Evolutionary conservation across 2,888 invertebrate species (phyloP), one percentile per base, ranked within the genome.

Genomic region (Loripinus fragilis): DNA sequence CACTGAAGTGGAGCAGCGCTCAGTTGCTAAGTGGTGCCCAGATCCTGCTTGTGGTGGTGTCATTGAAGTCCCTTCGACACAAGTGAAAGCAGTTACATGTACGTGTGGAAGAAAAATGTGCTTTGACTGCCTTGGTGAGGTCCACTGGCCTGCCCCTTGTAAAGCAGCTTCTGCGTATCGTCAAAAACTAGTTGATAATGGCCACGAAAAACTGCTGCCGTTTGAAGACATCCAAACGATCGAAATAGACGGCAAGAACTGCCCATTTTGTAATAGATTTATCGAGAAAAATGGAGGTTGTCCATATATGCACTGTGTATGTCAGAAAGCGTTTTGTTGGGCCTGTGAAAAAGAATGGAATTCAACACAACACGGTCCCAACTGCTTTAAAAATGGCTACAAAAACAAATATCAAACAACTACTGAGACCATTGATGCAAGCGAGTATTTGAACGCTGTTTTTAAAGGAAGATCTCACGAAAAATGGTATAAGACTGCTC

Each of bases 61-160:
- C 0, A 55, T 88, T 17, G 70, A 80, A 12, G 70, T 65, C 2
- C 75, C 76, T 15, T 64, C 69, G 0, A 55, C 25, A 5, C 75
- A 76, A 30, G 69, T 71, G 7, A 79, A 75, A 35, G 80, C 70
- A 25, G 80, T 81, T 2, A 42, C 74, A 10, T 89, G 88, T 35
- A 41, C 48, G 1, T 89, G 89, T 69, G 88, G 88, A n/a, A 65
- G 52, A 1, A 71, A 78, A 20, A 50, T 85, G 41, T 89, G 89
- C 66, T 82, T 87, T 65, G 76, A 84, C 23, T 89, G 89, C 74
- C 74, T 86, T 0, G 71, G 84, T 28, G 71, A 73, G n/a, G 75
- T 83, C 20, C 89, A 89, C 52, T 89, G 87, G 87, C 89, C 89
- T 1, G 87, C 86, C 2, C 67, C 85, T 2, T 89, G 89, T 71